These are phyloP conservation scores for Palythoa grandiflora DNA, from an alignment of 92 coral and sea anemone species.

Conservation along the genomic window DNA sequence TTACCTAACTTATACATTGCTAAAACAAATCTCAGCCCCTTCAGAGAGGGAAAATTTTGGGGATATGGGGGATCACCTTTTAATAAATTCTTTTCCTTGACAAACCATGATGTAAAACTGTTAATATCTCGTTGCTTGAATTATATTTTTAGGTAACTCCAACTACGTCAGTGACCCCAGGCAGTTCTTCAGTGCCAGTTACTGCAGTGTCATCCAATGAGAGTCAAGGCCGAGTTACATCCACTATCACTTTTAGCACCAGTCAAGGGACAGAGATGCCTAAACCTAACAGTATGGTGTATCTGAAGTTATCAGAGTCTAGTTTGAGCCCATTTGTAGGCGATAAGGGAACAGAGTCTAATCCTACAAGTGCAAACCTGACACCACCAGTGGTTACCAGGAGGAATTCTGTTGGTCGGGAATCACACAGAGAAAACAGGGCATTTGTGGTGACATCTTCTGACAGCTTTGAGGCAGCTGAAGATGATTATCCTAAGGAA, in stretches of 20 bases:
- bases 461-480: conserved; percentile 60
- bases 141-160: conserved; percentile 31
- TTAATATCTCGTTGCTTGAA: background rate
- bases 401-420: conserved; percentile 80
- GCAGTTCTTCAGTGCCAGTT: conserved; percentile 10
- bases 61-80: no score
- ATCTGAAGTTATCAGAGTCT: conserved; percentile 35
- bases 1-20: no score
- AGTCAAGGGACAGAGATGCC: conserved; percentile 39
- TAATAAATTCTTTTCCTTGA: no score
- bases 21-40: no score
- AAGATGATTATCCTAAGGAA: conserved; percentile 56
- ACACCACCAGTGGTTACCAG: conserved; percentile 57
- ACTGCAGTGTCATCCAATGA: conserved; percentile 42
- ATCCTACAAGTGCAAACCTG: background rate
- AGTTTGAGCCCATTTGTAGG: conserved; percentile 38
- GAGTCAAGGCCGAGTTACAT: conserved; percentile 64
- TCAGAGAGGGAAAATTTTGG: no score
- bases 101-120: background rate
- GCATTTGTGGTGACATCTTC: conserved; percentile 77
- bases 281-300: conserved; percentile 31
- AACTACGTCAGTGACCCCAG: conserved; percentile 3
- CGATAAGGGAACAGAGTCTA: conserved; percentile 43
- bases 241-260: conserved; percentile 75
- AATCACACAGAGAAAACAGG: conserved; percentile 78